Evolutionary conservation across 2,113 vertebrate genomes (phyloP), one percentile per base, ranked within the genome.

Genomic region (Elaphurus davidianus): DNA sequence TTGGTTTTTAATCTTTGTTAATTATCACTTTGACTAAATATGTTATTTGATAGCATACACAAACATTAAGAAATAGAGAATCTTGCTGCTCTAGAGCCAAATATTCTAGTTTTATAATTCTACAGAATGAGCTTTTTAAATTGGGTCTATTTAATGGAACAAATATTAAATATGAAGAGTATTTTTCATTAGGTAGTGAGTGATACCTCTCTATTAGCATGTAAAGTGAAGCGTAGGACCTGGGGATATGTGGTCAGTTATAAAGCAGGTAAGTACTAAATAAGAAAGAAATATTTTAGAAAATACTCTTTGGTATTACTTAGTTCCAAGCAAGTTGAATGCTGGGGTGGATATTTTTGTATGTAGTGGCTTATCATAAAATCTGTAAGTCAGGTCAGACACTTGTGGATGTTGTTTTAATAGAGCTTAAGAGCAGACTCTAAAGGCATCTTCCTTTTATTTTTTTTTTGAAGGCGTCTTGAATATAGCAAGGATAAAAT

Each of bases 91-190:
- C 54, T 94, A 91, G 43, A 94, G 43, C 40, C 60, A 92, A 30
- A 47, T 94, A 60, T 45, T 97, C 27, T 19, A 86, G 23, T 91
- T 97, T 90, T 89, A n/a, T 86, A 60, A 43, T 97, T 98, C 67
- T 67, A 2, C 85, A 85, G 23, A n/a, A 55, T 79, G 12, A 83
- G 7, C 28, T 93, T 16, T 89, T 98, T 87, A 92, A 93, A 79
- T 94, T 86, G 94, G 25, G 21, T 94, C 4, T 27, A 23, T 84
- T 94, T 85, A 92, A 82, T 83, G 67, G 55, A 11, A 89, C 17
- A 84, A 11, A 94, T 93, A 62, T 50, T 76, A 89, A 74, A 94
- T 55, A 7, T 47, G 45, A 94, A 87, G 52, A 52, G 0, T 45
- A 17, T 43, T 88, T 81, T 64, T 95, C 28, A 7, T 83, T 88